These are phyloP conservation scores for Osedax frankpressi DNA, from an alignment of 2,888 invertebrate species.

Conservation along the genomic window DNA sequence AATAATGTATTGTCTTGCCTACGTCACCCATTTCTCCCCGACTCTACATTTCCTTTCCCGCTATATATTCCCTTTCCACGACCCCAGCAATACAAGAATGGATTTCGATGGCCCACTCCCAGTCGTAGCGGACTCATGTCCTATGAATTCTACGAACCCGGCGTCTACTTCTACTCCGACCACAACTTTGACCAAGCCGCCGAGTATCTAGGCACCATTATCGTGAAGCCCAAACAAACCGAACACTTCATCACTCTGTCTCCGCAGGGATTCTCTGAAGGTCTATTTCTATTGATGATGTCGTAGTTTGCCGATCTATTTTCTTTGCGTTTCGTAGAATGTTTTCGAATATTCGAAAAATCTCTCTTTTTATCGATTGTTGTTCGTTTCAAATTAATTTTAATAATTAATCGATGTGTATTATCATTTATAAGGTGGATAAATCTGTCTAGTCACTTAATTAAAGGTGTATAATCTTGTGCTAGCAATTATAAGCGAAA, in stretches of 20 bases:
- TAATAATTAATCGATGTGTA: too few relatives aligned
- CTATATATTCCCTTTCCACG: slow-evolving; percentile 13
- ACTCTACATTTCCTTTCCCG: neutral
- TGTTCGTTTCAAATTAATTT: too few relatives aligned
- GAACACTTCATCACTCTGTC: slow-evolving; percentile 40
- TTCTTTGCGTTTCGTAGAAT: neutral
- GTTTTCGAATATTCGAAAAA: neutral
- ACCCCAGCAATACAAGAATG: slow-evolving; percentile 40
- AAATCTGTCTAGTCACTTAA: too few relatives aligned
- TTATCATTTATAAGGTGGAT: too few relatives aligned
- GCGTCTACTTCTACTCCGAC: slow-evolving; percentile 46
- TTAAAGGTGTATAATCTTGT: too few relatives aligned
- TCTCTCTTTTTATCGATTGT: neutral
- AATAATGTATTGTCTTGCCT: neutral
- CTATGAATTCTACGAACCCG: slow-evolving; percentile 40
- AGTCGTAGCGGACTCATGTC: slow-evolving; percentile 43
- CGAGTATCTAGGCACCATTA: slow-evolving; percentile 44
- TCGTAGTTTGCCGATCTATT: neutral
- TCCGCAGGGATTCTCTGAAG: slow-evolving; percentile 40
- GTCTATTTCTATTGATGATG: slow-evolving; percentile 30
- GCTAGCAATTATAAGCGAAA: too few relatives aligned
- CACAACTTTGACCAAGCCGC: slow-evolving; percentile 44
- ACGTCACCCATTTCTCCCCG: neutral
- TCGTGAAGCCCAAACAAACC: slow-evolving; percentile 43
- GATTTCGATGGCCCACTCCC: slow-evolving; percentile 44